phyloP scores from a whole-genome alignment of 2,113 vertebrate genomes.

The Phalacrocorax aristotelis region DNA sequence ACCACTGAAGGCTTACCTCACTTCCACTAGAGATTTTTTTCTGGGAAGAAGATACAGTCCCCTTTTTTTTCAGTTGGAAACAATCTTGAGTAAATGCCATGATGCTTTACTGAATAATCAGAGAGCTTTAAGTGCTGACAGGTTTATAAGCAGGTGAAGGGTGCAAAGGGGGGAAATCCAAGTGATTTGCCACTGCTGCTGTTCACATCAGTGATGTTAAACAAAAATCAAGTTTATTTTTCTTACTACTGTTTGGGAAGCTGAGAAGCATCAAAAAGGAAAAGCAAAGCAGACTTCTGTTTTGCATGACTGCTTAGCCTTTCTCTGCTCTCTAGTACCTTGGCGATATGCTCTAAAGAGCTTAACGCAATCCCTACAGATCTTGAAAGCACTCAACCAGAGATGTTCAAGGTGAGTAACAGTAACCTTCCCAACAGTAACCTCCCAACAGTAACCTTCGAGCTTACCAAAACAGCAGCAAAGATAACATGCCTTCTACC shows the following conservation, averaged over 20 bases:
- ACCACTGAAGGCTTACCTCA: neutral
- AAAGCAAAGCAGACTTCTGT: neutral
- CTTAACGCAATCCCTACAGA: neutral
- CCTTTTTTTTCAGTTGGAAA: neutral
- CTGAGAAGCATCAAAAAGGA: neutral
- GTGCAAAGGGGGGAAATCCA: neutral
- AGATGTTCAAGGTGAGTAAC: neutral
- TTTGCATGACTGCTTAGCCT: neutral
- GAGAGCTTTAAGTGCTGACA: neutral
- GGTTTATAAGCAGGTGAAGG: neutral
- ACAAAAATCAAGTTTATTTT: neutral
- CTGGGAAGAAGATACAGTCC: neutral
- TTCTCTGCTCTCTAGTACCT: neutral
- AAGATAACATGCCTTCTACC: neutral
- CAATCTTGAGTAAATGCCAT: neutral
- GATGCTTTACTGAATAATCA: neutral
- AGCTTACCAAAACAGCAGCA: neutral
- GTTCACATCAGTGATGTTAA: neutral
- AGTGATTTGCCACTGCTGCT: neutral
- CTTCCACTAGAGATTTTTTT: neutral
- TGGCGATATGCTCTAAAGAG: neutral
- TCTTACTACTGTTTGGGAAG: neutral
- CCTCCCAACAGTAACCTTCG: neutral
- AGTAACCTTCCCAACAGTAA: neutral
- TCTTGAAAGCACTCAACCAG: neutral